phyloP scores from a whole-genome alignment of 2,113 vertebrate species.

The Hippocampus comes region DNA sequence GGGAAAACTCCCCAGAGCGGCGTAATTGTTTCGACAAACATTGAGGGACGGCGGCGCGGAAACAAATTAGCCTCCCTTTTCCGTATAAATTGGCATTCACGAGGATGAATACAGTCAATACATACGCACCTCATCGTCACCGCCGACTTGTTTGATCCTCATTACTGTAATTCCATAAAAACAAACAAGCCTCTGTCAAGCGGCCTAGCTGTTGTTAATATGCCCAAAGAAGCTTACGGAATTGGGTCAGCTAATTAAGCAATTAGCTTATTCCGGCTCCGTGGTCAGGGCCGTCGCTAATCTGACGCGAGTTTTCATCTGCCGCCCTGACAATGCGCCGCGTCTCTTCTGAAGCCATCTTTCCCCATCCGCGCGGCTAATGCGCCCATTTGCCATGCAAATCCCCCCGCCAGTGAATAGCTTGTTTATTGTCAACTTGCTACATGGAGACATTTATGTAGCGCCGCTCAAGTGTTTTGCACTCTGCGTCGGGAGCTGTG shows the following conservation, averaged over 20 bases:
- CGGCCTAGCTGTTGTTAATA: conserved; percentile 73
- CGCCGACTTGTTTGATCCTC: conserved; percentile 67
- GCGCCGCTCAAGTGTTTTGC: conserved; percentile 71
- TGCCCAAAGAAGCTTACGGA: conserved; percentile 76
- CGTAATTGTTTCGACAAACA: conserved; percentile 66
- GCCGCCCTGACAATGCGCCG: conserved; percentile 64
- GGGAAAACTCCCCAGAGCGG: conserved; percentile 51
- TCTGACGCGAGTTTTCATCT: conserved; percentile 56
- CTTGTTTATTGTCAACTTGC: conserved; percentile 72
- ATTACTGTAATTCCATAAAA: conserved; percentile 71
- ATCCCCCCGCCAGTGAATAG: conserved; percentile 71
- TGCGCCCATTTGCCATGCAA: conserved; percentile 74
- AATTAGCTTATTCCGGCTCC: conserved; percentile 77
- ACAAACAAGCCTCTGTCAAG: conserved; percentile 66
- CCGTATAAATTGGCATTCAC: conserved; percentile 23
- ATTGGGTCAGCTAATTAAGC: conserved; percentile 81
- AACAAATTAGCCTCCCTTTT: conserved; percentile 30
- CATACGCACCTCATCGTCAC: conserved; percentile 12
- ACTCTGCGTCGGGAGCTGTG: conserved; percentile 61
- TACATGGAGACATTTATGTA: conserved; percentile 71
- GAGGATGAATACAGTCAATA: conserved; percentile 15
- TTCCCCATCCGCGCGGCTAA: conserved; percentile 62
- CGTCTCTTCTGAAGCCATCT: conserved; percentile 60
- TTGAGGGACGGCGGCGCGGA: conserved; percentile 2
- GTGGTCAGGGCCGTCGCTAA: conserved; percentile 71